Evolutionary conservation across 2,113 vertebrate species (phyloP).

Genomic region (Eira barbara): DNA sequence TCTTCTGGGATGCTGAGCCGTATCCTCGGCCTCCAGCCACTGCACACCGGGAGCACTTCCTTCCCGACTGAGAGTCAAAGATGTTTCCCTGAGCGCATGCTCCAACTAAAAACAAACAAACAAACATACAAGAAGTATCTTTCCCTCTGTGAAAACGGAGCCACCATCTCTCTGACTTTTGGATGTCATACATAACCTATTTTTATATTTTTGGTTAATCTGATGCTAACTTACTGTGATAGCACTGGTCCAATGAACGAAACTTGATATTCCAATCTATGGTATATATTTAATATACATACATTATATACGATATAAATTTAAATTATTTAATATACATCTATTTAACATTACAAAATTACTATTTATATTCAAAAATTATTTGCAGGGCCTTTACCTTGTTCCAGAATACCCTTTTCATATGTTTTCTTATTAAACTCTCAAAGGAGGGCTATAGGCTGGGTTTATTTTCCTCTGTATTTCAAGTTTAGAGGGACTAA

Average conservation of each 20-base stretch:
- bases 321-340: background rate
- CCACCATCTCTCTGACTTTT: background rate
- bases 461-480: background rate
- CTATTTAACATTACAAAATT: background rate
- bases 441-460: background rate
- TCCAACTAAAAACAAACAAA: background rate
- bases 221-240: background rate
- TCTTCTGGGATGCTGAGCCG: rapidly evolving
- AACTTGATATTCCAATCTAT: background rate
- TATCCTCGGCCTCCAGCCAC: background rate
- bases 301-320: background rate
- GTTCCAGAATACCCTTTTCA: background rate
- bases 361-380: background rate
- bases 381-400: background rate
- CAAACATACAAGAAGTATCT: background rate
- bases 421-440: background rate
- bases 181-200: background rate
- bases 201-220: background rate
- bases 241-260: background rate
- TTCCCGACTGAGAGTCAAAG: background rate
- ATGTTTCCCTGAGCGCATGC: background rate
- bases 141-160: background rate
- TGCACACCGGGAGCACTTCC: background rate
- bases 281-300: background rate
- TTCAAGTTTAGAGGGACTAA: background rate